phyloP scores from a whole-genome alignment of 2,113 vertebrate genomes.

The Ceratotherium simum region DNA sequence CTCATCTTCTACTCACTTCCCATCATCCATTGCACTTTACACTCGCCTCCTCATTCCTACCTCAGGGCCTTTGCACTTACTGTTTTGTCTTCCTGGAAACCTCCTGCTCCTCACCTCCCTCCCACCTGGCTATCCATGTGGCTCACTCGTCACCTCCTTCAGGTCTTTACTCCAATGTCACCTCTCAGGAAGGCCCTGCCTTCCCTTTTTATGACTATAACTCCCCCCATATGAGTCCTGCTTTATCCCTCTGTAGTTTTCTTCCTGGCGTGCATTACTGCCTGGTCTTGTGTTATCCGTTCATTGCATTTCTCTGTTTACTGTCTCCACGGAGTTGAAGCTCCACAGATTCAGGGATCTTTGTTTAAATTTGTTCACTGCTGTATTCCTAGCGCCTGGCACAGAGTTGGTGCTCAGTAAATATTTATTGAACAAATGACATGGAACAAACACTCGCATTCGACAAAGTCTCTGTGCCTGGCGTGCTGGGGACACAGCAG shows the following conservation, averaged over 20 bases:
- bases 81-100: not conserved
- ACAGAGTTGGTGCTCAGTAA: not conserved
- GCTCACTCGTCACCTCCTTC: not conserved
- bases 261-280: too few relatives aligned
- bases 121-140: not conserved
- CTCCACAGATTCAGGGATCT: not conserved
- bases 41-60: not conserved
- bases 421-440: constrained; percentile 6
- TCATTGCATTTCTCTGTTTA: not conserved
- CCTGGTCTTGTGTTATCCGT: too few relatives aligned
- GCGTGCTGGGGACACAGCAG: not conserved
- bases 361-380: not conserved
- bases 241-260: not conserved
- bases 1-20: not conserved
- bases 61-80: not conserved
- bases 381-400: not conserved
- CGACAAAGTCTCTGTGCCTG: not conserved
- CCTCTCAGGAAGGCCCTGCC: not conserved
- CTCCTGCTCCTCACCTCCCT: too few relatives aligned
- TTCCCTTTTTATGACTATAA: not conserved
- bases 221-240: not conserved
- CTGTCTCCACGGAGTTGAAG: not conserved
- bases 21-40: too few relatives aligned
- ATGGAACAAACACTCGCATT: not conserved
- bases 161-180: not conserved